A percentile compares a stretch with the other conserved stretches of the same genome.
Evolutionary conservation across 2,113 vertebrate species (phyloP).

Genomic region (Actenoides hombroni): DNA sequence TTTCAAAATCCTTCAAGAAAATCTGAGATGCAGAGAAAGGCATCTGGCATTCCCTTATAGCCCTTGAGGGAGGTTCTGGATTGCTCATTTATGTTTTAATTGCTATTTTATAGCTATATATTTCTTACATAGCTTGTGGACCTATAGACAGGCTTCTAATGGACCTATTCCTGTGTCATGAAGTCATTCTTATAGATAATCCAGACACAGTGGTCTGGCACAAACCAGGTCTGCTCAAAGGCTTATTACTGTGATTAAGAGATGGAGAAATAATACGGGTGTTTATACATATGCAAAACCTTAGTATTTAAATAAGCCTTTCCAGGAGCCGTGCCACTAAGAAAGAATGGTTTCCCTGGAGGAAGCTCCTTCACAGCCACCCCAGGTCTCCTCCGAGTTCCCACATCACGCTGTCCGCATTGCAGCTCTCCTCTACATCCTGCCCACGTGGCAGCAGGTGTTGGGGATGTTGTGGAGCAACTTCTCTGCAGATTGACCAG

Average conservation of each 20-base stretch:
- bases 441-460: background rate
- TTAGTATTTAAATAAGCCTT: background rate
- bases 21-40: background rate
- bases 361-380: background rate
- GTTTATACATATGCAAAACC: background rate
- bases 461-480: background rate
- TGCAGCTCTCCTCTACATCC: background rate
- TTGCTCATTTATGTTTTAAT: constrained; percentile 1
- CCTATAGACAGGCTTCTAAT: background rate
- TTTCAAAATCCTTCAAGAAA: background rate
- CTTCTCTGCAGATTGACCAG: background rate
- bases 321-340: background rate
- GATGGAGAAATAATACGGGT: background rate
- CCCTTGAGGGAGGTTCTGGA: background rate
- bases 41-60: background rate
- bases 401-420: background rate
- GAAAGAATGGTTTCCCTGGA: background rate
- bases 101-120: background rate
- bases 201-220: background rate
- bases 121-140: background rate
- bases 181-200: background rate
- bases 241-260: background rate
- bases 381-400: background rate
- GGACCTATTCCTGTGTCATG: background rate
- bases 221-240: background rate